These are phyloP conservation scores for Harpegnathos saltator DNA, from an alignment of 1,140 invertebrate genomes.

Conservation along the genomic window DNA sequence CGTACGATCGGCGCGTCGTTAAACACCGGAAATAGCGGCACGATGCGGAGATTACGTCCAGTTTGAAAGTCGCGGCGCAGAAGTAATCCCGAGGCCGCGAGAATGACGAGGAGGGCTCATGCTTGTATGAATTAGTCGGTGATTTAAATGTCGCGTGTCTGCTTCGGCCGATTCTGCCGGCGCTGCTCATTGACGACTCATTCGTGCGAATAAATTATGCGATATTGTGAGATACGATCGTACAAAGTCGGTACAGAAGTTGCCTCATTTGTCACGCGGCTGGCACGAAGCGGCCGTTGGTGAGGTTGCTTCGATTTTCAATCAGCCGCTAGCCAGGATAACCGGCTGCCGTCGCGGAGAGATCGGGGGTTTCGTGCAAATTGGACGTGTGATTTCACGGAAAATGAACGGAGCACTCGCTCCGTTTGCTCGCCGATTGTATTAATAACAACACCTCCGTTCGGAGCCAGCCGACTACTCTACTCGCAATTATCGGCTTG, in stretches of 20 bases:
- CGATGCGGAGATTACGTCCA: constrained; percentile 38
- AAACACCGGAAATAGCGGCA: constrained; percentile 38
- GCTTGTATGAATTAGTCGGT: constrained; percentile 17
- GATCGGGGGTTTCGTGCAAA: background rate
- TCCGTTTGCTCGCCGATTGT: no score
- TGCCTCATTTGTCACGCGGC: constrained; percentile 52
- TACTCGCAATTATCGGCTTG: no score
- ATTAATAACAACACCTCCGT: no score
- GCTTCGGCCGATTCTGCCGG: background rate
- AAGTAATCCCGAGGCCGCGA: constrained; percentile 13
- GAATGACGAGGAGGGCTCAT: background rate
- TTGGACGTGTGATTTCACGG: background rate
- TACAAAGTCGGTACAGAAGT: constrained; percentile 12
- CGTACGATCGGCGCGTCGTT: constrained; percentile 39
- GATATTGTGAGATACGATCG: constrained; percentile 43
- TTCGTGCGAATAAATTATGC: constrained; percentile 48
- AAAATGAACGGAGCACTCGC: no score
- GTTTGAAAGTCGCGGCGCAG: background rate
- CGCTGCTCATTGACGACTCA: constrained; percentile 31
- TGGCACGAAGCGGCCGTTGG: constrained; percentile 25
- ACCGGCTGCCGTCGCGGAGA: background rate
- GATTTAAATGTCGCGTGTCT: constrained; percentile 43
- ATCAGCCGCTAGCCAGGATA: constrained; percentile 36
- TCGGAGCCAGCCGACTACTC: no score
- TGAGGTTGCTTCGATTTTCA: constrained; percentile 43